Evolutionary conservation across 2,888 invertebrate species (phyloP).

Genomic region (Invenusta paracnida): DNA sequence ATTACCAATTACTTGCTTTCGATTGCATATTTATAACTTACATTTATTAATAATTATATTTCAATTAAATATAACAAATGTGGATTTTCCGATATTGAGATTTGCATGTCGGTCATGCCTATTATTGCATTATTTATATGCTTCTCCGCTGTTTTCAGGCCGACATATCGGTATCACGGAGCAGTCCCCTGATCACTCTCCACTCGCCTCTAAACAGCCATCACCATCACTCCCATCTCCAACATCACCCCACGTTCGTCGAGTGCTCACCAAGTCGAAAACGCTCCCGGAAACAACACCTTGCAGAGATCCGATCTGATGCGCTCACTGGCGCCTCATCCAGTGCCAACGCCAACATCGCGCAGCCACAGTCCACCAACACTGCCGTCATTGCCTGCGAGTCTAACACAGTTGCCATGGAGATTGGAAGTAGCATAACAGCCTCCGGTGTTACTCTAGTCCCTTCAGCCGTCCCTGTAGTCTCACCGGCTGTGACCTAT

Average conservation of each 20-base stretch:
- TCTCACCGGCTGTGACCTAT: not conserved
- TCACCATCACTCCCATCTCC: not conserved
- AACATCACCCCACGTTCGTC: not conserved
- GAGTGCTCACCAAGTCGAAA: not conserved
- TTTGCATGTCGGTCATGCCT: too few species aligned
- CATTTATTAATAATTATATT: too few species aligned
- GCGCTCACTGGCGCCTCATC: not conserved
- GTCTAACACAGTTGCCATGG: not conserved
- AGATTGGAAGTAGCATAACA: too few species aligned
- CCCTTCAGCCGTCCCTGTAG: not conserved
- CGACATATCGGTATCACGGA: too few species aligned
- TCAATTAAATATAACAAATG: too few species aligned
- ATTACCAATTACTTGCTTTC: too few species aligned
- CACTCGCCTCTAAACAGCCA: not conserved
- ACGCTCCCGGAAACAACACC: not conserved
- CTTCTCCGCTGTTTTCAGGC: too few species aligned
- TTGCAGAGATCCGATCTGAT: not conserved
- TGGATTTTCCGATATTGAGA: too few species aligned
- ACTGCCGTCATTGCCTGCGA: not conserved
- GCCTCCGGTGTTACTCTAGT: not conserved
- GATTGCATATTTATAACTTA: too few species aligned
- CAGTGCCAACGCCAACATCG: not conserved
- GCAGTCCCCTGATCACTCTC: not conserved
- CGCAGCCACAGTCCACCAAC: not conserved
- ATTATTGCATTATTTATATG: too few species aligned